phyloP scores from a whole-genome alignment of 2,888 invertebrate species.

The Agrypnus murinus region DNA sequence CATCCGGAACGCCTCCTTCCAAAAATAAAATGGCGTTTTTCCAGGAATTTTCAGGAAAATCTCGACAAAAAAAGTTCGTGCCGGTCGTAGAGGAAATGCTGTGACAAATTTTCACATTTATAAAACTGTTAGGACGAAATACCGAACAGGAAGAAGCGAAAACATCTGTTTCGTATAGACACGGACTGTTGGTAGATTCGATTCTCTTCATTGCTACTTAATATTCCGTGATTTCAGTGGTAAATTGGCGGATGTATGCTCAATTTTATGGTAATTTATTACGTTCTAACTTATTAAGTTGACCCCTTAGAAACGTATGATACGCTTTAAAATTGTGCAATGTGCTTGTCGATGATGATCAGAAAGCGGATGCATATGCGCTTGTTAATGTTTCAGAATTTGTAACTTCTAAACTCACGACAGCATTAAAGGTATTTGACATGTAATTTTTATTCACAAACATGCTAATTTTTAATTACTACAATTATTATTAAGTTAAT shows the following conservation, averaged over 20 bases:
- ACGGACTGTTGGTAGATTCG: conserved; percentile 45
- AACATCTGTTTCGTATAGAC: conserved; percentile 45
- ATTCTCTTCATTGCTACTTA: conserved; percentile 44
- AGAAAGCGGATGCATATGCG: too few relatives aligned
- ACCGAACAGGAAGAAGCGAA: not conserved
- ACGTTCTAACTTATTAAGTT: conserved; percentile 34
- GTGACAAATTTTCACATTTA: not conserved
- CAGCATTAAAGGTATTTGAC: too few relatives aligned
- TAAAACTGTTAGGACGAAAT: too few relatives aligned
- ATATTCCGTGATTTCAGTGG: conserved; percentile 33
- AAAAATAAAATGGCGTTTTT: conserved; percentile 54
- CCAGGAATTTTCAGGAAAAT: conserved; percentile 16
- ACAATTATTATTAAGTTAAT: too few relatives aligned
- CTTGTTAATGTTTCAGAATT: too few relatives aligned
- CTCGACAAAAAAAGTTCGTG: not conserved
- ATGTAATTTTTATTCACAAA: too few relatives aligned
- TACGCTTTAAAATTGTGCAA: not conserved
- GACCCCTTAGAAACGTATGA: conserved; percentile 1
- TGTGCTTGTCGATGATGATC: not conserved
- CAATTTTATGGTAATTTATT: conserved; percentile 46
- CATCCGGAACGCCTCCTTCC: conserved; percentile 55
- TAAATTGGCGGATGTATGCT: conserved; percentile 46
- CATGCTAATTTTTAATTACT: too few relatives aligned
- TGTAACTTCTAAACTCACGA: too few relatives aligned
- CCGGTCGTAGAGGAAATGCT: not conserved